Percentiles rank a stretch among this genome's conserved stretches.
These are phyloP conservation scores for Cebus imitator DNA, from an alignment of 2,113 vertebrate genomes.

Conservation along the genomic window DNA sequence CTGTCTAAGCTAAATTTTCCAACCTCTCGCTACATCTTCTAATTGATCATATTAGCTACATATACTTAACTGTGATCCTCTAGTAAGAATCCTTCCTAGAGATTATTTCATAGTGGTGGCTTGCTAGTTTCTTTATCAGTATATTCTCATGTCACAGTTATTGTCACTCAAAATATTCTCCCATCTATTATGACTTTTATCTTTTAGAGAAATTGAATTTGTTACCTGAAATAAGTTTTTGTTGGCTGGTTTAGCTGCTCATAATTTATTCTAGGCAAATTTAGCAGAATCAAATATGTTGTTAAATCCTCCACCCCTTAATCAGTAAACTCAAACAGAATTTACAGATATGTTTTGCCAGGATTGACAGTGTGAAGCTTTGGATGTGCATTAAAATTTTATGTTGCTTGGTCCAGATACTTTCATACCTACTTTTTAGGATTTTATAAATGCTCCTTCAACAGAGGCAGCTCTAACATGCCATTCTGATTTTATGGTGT, in stretches of 20 bases:
- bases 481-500: not conserved
- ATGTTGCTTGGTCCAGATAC: not conserved
- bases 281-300: not conserved
- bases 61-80: not conserved
- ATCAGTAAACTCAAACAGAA: constrained; percentile 18
- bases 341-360: not conserved
- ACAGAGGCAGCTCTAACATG: not conserved
- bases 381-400: not conserved
- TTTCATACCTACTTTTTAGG: not conserved
- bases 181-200: not conserved
- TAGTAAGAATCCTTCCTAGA: not conserved
- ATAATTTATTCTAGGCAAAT: not conserved
- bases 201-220: not conserved
- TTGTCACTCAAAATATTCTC: not conserved
- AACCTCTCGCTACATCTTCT: not conserved
- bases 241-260: not conserved
- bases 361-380: not conserved
- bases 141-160: not conserved
- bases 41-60: not conserved
- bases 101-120: not conserved
- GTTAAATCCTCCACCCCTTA: not conserved
- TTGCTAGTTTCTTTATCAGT: not conserved
- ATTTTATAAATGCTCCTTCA: not conserved
- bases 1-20: not conserved
- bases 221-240: not conserved